Percentiles rank a stretch among this genome's conserved stretches.
phyloP scores from a whole-genome alignment of 2,888 invertebrate species.

The Drosophila cognata region DNA sequence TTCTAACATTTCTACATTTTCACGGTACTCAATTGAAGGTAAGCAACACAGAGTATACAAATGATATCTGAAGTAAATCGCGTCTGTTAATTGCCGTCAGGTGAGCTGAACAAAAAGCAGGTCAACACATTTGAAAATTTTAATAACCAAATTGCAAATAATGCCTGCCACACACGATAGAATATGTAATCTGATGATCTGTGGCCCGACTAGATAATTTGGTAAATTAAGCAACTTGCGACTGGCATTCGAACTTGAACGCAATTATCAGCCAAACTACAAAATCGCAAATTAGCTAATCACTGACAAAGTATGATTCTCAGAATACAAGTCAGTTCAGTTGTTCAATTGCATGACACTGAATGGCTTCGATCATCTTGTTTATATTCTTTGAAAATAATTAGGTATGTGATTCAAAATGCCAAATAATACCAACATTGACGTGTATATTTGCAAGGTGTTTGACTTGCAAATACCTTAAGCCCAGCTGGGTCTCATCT shows the following conservation, averaged over 20 bases:
- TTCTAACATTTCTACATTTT: neutral
- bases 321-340: neutral
- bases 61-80: neutral
- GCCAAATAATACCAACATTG: neutral
- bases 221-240: slow-evolving; percentile 16
- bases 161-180: slow-evolving; percentile 14
- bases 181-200: slow-evolving; percentile 20
- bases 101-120: slow-evolving; percentile 18
- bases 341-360: neutral
- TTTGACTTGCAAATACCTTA: neutral
- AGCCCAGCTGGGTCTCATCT: neutral
- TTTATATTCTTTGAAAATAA: neutral
- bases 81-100: slow-evolving; percentile 2
- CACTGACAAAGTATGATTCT: neutral
- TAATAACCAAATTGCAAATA: slow-evolving; percentile 20
- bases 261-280: slow-evolving; percentile 10
- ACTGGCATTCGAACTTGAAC: slow-evolving; percentile 8
- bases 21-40: neutral
- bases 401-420: neutral
- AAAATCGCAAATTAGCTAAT: slow-evolving; percentile 4
- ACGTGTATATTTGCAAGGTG: neutral
- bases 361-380: neutral
- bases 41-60: neutral
- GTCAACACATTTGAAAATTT: slow-evolving; percentile 12
- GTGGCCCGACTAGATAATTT: slow-evolving; percentile 8